Conservation (phyloP, 2,113 vertebrate genomes). For the Entelurus aequoreus region DNA sequence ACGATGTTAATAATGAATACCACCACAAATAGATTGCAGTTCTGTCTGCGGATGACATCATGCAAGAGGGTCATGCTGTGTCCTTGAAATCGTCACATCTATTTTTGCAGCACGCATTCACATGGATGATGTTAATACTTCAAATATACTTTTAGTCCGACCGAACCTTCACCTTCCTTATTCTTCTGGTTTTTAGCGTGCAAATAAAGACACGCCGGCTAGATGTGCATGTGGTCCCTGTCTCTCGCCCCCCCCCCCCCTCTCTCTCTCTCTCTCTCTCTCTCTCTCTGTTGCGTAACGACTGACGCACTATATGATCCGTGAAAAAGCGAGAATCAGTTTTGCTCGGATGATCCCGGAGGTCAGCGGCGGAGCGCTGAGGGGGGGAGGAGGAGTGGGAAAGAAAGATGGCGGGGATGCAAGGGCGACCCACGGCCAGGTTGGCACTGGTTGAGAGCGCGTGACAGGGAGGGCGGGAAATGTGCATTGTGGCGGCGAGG, state of each 20-base stretch:
- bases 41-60: too few relatives aligned
- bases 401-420: conserved; percentile 8
- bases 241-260: background rate
- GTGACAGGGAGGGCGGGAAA: conserved; percentile 14
- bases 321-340: conserved; percentile 70
- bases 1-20: too few relatives aligned
- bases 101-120: background rate
- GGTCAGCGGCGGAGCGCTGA: conserved; percentile 52
- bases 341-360: conserved; percentile 68
- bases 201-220: conserved; percentile 39
- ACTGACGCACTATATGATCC: conserved; percentile 64
- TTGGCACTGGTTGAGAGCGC: conserved; percentile 17
- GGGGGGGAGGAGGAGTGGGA: conserved; percentile 20
- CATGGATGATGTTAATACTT: conserved; percentile 6
- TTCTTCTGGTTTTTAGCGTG: conserved; percentile 10
- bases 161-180: background rate
- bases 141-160: background rate
- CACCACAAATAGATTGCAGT: too few relatives aligned
- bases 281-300: conserved; percentile 53
- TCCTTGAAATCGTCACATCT: too few relatives aligned
- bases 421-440: background rate
- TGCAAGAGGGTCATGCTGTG: too few relatives aligned
- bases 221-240: conserved; percentile 30
- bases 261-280: background rate
- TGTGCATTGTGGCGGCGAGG: conserved; percentile 10